Conservation (phyloP, 2,797 vertebrate species). For the Micrastur ruficollis region DNA sequence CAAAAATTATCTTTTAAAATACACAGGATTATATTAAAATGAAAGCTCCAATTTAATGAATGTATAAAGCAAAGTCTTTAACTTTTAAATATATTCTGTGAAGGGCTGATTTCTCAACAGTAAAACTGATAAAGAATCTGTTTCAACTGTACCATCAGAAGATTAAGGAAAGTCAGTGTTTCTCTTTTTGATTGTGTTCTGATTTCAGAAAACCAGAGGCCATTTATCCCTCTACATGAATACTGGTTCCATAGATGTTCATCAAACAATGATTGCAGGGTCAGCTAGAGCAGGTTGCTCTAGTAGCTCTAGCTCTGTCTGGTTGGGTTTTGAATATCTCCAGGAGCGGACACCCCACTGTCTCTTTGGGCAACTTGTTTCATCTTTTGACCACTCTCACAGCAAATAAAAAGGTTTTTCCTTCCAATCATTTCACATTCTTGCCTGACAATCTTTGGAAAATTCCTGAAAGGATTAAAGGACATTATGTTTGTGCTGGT, state of each 20-base stretch:
- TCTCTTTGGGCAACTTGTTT: not conserved
- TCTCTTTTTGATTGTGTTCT: not conserved
- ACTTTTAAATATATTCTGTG: not conserved
- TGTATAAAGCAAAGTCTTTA: not conserved
- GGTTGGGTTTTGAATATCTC: not conserved
- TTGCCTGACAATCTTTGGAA: not conserved
- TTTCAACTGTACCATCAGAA: not conserved
- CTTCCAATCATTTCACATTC: rapidly evolving
- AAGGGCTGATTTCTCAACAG: not conserved
- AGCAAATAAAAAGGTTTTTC: not conserved
- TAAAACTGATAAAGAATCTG: not conserved
- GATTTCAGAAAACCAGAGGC: not conserved
- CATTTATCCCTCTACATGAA: not conserved
- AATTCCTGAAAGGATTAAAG: not conserved
- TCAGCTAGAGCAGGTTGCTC: not conserved
- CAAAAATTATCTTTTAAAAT: constrained; percentile 31
- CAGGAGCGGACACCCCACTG: not conserved
- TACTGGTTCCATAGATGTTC: too few species aligned
- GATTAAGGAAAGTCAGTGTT: not conserved
- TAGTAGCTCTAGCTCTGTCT: not conserved
- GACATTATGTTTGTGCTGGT: not conserved
- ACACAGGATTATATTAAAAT: not conserved
- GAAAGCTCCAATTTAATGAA: not conserved
- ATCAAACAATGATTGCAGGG: not conserved
- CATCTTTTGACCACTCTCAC: not conserved